Conservation (phyloP, 2,888 invertebrate genomes). For the Chloroclysta siterata region DNA sequence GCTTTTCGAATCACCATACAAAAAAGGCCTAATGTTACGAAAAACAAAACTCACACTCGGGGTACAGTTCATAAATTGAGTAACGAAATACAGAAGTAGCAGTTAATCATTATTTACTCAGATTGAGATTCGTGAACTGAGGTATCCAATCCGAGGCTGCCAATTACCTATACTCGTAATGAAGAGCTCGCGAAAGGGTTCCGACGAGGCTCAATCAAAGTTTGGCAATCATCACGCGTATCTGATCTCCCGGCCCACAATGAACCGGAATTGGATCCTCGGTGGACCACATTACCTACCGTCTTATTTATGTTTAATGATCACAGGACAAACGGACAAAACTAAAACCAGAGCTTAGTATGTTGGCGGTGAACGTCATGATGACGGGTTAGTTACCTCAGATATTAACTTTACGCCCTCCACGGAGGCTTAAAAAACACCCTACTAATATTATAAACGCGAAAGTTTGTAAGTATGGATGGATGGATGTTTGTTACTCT, state of each 20-base stretch:
- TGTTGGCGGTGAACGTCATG: conserved; percentile 4
- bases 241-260: conserved; percentile 78
- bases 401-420: too few species aligned
- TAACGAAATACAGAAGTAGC: conserved; percentile 21
- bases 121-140: conserved; percentile 55
- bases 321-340: conserved; percentile 57
- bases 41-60: too few species aligned
- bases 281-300: conserved; percentile 67
- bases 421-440: too few species aligned
- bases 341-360: conserved; percentile 13
- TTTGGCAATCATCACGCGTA: conserved; percentile 81
- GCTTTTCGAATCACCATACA: too few species aligned
- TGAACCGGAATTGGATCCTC: conserved; percentile 73
- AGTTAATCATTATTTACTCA: conserved; percentile 50
- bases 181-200: conserved; percentile 74
- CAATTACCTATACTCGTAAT: conserved; percentile 74
- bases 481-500: too few species aligned
- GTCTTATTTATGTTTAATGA: conserved; percentile 71
- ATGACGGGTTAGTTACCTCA: not conserved
- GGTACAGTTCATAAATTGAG: not conserved
- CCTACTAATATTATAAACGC: too few species aligned
- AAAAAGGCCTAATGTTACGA: too few species aligned
- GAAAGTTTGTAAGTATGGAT: too few species aligned
- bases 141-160: conserved; percentile 59
- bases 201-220: conserved; percentile 78